These are phyloP conservation scores for Noctua fimbriata DNA, from an alignment of 2,888 invertebrate species.

Conservation along the genomic window DNA sequence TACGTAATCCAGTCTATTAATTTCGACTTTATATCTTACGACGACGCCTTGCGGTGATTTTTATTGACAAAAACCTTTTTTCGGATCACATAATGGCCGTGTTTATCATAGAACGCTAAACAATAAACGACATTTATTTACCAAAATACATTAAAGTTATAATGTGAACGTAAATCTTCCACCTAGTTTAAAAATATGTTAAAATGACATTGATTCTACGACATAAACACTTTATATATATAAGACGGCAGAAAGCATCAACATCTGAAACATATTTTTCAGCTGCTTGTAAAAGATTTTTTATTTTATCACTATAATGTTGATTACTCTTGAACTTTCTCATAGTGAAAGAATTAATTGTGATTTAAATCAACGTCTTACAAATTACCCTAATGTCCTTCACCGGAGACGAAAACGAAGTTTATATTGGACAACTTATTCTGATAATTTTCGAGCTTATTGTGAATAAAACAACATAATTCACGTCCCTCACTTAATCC, in stretches of 20 bases:
- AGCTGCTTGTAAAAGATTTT: neutral
- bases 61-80: slow-evolving; percentile 70
- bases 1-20: slow-evolving; percentile 81
- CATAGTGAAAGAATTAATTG: neutral
- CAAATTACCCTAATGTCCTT: neutral
- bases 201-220: slow-evolving; percentile 25
- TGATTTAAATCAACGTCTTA: neutral
- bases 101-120: slow-evolving; percentile 59
- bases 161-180: slow-evolving; percentile 43
- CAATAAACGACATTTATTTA: slow-evolving; percentile 49
- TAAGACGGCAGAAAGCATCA: neutral
- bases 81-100: slow-evolving; percentile 59
- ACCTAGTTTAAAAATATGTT: slow-evolving; percentile 39
- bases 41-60: slow-evolving; percentile 64
- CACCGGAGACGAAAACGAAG: slow-evolving; percentile 8
- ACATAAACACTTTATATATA: neutral
- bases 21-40: slow-evolving; percentile 73
- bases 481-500: slow-evolving; percentile 81
- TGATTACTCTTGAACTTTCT: neutral
- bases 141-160: slow-evolving; percentile 47
- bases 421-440: slow-evolving; percentile 29
- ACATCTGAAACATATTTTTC: neutral
- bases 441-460: slow-evolving; percentile 38
- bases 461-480: slow-evolving; percentile 69
- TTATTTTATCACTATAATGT: neutral